A percentile compares a stretch with the other conserved stretches of the same genome.
Conservation (phyloP, 2,113 vertebrate species). For the Aleadryas rufinucha region DNA sequence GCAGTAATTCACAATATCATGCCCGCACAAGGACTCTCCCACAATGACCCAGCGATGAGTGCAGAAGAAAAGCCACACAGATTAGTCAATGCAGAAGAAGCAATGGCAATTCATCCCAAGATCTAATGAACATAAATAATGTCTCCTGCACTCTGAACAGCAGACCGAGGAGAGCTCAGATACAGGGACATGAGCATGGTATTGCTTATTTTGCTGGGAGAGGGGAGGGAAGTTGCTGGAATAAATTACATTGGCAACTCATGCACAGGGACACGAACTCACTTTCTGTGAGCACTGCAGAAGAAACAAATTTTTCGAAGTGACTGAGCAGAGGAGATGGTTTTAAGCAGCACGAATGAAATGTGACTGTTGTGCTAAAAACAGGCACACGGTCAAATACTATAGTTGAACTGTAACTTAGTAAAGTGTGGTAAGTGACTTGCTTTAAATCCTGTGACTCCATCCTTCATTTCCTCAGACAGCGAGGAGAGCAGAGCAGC, state of each 20-base stretch:
- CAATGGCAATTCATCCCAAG: neutral
- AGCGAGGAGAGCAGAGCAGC: neutral
- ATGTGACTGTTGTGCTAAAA: conserved; percentile 47
- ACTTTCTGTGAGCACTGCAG: neutral
- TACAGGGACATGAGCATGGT: neutral
- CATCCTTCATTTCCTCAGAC: conserved; percentile 40
- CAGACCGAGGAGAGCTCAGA: neutral
- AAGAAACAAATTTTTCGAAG: conserved; percentile 9
- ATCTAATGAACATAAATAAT: neutral
- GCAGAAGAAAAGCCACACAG: neutral
- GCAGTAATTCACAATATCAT: neutral
- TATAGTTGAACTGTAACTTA: conserved; percentile 50
- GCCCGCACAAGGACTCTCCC: neutral
- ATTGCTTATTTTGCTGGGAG: neutral
- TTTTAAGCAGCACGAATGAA: neutral
- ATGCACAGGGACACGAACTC: neutral
- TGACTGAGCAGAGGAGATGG: neutral
- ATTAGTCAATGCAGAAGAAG: neutral
- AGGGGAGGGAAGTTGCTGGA: neutral
- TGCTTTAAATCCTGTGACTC: conserved; percentile 59
- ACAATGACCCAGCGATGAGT: neutral
- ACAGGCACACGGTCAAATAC: conserved; percentile 43
- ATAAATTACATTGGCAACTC: neutral
- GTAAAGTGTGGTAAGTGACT: conserved; percentile 59
- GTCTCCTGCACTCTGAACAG: neutral